Evolutionary conservation across 2,113 vertebrate species (phyloP).

Genomic region (Tragelaphus buxtoni): DNA sequence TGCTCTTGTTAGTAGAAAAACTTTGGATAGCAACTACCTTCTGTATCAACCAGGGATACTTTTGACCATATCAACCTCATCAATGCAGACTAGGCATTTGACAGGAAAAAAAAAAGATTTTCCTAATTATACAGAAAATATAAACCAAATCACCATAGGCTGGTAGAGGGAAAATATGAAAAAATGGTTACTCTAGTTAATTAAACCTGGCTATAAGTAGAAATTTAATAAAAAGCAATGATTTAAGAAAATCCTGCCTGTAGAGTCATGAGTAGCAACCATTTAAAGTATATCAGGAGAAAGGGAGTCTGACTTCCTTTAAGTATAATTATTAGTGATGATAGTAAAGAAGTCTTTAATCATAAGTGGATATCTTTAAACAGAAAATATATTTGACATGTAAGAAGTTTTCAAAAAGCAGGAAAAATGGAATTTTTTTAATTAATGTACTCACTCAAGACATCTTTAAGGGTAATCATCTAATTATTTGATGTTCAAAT

Average conservation of each 20-base stretch:
- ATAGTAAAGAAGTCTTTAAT: not conserved
- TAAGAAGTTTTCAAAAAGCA: not conserved
- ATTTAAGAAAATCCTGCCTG: not conserved
- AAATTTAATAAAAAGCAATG: not conserved
- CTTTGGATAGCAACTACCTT: not conserved
- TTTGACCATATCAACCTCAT: not conserved
- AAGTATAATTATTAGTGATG: not conserved
- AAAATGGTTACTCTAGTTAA: not conserved
- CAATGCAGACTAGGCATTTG: not conserved
- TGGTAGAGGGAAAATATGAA: not conserved
- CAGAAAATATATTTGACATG: not conserved
- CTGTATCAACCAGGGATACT: not conserved
- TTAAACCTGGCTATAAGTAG: not conserved
- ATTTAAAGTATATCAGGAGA: not conserved
- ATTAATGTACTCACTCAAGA: not conserved
- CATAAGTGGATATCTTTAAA: not conserved
- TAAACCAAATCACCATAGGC: not conserved
- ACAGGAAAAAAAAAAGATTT: not conserved
- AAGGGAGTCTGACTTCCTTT: not conserved
- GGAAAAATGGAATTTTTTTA: not conserved
- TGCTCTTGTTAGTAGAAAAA: not conserved
- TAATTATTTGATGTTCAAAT: slow-evolving; percentile 38
- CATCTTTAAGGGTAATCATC: slow-evolving; percentile 29
- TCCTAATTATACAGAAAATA: not conserved
- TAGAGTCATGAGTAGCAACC: not conserved